Percentiles rank a stretch among this genome's conserved stretches.
These are phyloP conservation scores for Watsonalla cultraria DNA, from an alignment of 2,888 invertebrate genomes.

Conservation along the genomic window DNA sequence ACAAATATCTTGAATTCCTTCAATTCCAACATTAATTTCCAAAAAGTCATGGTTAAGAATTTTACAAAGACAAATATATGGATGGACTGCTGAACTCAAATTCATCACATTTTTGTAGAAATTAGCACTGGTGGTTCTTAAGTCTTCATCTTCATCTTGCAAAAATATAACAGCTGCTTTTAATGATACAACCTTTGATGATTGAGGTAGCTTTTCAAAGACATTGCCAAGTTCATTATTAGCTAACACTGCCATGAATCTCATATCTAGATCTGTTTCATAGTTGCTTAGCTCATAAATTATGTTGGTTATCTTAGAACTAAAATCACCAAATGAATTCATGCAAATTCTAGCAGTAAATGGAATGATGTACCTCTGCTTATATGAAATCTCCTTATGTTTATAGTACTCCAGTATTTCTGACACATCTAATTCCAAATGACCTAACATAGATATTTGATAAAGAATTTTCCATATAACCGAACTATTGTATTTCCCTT, in stretches of 20 bases:
- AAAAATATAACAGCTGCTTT: constrained; percentile 63
- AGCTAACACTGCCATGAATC: constrained; percentile 53
- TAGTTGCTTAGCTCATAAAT: constrained; percentile 45
- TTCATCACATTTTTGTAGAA: constrained; percentile 44
- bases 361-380: constrained; percentile 51
- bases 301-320: constrained; percentile 32
- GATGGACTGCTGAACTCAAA: constrained; percentile 29
- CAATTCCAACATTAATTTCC: neutral
- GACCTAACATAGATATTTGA: constrained; percentile 37
- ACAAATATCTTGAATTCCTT: constrained; percentile 29
- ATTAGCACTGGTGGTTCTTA: constrained; percentile 57
- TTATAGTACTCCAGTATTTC: constrained; percentile 24
- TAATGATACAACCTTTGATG: constrained; percentile 47
- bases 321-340: constrained; percentile 15
- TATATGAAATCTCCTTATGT: constrained; percentile 31
- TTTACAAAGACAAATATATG: constrained; percentile 49
- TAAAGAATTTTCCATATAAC: constrained; percentile 53
- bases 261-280: constrained; percentile 57
- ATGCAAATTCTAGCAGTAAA: constrained; percentile 40
- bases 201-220: constrained; percentile 36
- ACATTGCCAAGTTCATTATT: constrained; percentile 54
- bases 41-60: constrained; percentile 46
- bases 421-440: constrained; percentile 25
- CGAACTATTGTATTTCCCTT: constrained; percentile 32
- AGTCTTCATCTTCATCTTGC: constrained; percentile 76